phyloP scores from a whole-genome alignment of 2,113 vertebrate genomes.

The Nycticryphes semicollaris region DNA sequence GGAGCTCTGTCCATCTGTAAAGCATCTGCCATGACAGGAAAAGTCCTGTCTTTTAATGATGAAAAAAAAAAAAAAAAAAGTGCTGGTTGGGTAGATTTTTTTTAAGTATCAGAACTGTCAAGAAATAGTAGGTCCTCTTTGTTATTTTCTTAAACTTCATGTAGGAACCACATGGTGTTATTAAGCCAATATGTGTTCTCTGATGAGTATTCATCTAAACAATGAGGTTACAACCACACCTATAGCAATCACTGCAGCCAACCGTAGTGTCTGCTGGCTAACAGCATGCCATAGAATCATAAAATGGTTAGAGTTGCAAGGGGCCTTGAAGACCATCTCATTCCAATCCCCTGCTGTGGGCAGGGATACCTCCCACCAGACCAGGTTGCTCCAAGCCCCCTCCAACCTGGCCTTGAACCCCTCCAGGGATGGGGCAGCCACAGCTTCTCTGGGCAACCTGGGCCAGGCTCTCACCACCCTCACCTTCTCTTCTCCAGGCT shows the following conservation, averaged over 20 bases:
- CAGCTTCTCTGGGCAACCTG: neutral
- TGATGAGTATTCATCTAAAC: neutral
- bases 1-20: conserved; percentile 64
- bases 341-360: neutral
- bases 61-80: neutral
- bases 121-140: neutral
- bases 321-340: neutral
- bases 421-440: neutral
- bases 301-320: neutral
- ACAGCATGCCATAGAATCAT: neutral
- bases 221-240: neutral
- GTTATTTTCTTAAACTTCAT: neutral
- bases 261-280: neutral
- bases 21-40: conserved; percentile 32
- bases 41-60: neutral
- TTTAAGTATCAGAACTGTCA: neutral
- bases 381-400: neutral
- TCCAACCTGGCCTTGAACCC: neutral
- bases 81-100: neutral
- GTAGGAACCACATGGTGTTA: neutral
- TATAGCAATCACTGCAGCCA: neutral
- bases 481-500: neutral
- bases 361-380: neutral
- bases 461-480: neutral
- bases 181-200: neutral